Base-by-base conservation (phyloP, 2,113 vertebrate genomes). In the Typhlomys cinereus region DNA sequence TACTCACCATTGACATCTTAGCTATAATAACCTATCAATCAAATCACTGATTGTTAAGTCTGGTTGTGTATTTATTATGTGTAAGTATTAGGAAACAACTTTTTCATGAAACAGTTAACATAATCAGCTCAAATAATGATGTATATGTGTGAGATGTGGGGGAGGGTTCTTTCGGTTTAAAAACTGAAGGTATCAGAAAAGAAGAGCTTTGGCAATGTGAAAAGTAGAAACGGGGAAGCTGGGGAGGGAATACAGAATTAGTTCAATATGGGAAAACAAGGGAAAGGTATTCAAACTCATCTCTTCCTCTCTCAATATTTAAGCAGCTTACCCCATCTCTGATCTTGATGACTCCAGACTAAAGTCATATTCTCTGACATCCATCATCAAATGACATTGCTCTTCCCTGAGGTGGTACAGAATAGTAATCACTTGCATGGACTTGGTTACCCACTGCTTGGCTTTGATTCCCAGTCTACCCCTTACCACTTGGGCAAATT, bases 101-200 rank as follows among this genome's bases (percentile, higher is more conserved):
- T 89, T 59, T 79, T 80, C 36, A 71, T 21, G 74, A 61, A 70
- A 76, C 9, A n/a, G 27, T 48, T 52, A 59, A 75, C 61, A 85
- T 73, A 76, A 57, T 17, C 80, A 50, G 44, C 57, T 86, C 50
- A 73, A 91, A 54, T 67, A 82, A 36, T 67, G 34, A 1, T 20
- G 20, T 36, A 25, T 71, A 27, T 44, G 17, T 66, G 20, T 74
- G 18, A 71, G 9, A 21, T 61, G 57, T 62, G 29, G 44, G 78
- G 44, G 27, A 89, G 59, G 85, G 90, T 67, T 70, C 44, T 74
- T 90, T 92, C 85, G 44, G 66, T 74, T 92, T 62, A 39, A 95
- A 85, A 94, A 75, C 13, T 41, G 44, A 54, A 80, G 89, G 23
- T 74, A 41, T 44, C 29, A 17, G 36, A 88, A 54, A 70, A 87